phyloP scores from a whole-genome alignment of 2,888 invertebrate species.

The Holacanthella duospinosa region DNA sequence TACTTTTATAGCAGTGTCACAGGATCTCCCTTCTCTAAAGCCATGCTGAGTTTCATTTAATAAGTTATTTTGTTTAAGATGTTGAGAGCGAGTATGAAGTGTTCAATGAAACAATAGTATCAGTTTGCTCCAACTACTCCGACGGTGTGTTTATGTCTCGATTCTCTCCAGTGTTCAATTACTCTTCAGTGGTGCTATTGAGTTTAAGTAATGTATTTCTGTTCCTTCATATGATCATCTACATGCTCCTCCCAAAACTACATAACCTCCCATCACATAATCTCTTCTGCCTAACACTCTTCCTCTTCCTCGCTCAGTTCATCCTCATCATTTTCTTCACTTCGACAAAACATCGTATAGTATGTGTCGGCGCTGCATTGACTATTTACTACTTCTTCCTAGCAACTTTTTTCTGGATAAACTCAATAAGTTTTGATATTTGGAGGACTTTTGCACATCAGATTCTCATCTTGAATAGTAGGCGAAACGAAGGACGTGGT shows the following conservation, averaged over 20 bases:
- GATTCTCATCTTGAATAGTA: background rate
- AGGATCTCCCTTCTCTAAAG: no score
- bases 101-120: constrained; percentile 28
- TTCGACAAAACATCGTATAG: constrained; percentile 14
- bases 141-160: constrained; percentile 17
- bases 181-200: constrained; percentile 40
- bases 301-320: constrained; percentile 42
- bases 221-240: constrained; percentile 40
- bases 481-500: background rate
- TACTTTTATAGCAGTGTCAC: no score
- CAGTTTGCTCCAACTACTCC: constrained; percentile 33
- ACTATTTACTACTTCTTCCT: constrained; percentile 43
- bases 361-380: constrained; percentile 38
- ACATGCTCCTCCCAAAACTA: constrained; percentile 39
- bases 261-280: constrained; percentile 43
- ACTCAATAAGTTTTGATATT: constrained; percentile 44
- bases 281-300: constrained; percentile 40
- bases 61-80: no score
- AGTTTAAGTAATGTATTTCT: constrained; percentile 41
- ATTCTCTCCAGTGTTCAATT: constrained; percentile 36
- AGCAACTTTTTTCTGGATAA: constrained; percentile 45
- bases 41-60: no score
- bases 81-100: constrained; percentile 33
- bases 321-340: constrained; percentile 38
- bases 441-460: constrained; percentile 42